These are phyloP conservation scores for Copsychus sechellarum DNA, from an alignment of 2,113 vertebrate species.

Conservation along the genomic window DNA sequence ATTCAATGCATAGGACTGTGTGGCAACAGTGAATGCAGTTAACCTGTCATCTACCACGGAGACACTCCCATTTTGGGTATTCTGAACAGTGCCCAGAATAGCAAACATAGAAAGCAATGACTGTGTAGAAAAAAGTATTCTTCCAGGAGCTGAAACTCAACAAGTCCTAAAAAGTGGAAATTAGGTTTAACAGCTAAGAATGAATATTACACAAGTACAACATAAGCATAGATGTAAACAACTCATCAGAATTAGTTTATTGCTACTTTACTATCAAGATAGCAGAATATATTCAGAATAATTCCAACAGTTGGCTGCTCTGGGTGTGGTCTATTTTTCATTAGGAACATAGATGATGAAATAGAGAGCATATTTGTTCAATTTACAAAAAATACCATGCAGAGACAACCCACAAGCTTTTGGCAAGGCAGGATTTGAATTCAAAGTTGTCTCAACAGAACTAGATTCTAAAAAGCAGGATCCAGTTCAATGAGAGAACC, in stretches of 20 bases:
- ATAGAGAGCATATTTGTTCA: not conserved
- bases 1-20: not conserved
- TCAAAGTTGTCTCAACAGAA: not conserved
- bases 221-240: not conserved
- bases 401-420: not conserved
- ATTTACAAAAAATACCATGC: not conserved
- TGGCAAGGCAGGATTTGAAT: not conserved
- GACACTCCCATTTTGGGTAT: not conserved
- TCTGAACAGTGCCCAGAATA: not conserved
- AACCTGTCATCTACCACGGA: not conserved
- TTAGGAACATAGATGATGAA: not conserved
- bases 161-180: not conserved
- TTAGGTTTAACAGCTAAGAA: not conserved
- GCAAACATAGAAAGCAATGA: not conserved
- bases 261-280: not conserved
- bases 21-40: not conserved
- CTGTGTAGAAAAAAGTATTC: not conserved
- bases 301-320: not conserved
- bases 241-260: not conserved
- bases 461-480: not conserved
- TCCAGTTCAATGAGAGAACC: not conserved
- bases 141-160: not conserved
- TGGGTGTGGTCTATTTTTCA: not conserved
- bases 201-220: not conserved
- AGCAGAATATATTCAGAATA: not conserved